Percentiles rank a stretch among this genome's conserved stretches.
These are phyloP conservation scores for Chaetura pelagica DNA, from an alignment of 2,113 vertebrate species.

Conservation along the genomic window DNA sequence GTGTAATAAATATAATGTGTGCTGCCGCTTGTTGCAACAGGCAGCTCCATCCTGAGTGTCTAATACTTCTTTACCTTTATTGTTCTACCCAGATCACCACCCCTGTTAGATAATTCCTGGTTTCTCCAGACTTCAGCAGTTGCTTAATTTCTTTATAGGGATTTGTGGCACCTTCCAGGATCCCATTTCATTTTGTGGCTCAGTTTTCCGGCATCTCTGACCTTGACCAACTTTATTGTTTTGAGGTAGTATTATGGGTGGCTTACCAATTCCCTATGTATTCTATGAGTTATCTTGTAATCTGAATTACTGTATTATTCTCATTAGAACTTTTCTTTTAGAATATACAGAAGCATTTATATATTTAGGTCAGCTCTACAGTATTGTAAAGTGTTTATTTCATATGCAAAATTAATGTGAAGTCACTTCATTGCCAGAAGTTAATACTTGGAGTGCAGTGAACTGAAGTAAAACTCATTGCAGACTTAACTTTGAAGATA, in stretches of 20 bases:
- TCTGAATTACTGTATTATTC: not conserved
- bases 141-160: not conserved
- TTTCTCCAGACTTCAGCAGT: not conserved
- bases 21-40: not conserved
- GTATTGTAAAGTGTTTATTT: not conserved
- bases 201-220: not conserved
- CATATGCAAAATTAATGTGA: not conserved
- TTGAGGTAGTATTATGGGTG: not conserved
- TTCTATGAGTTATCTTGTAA: slow-evolving; percentile 1
- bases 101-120: not conserved
- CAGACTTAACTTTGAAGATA: not conserved
- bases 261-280: not conserved
- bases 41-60: not conserved
- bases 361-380: not conserved
- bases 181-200: not conserved
- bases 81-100: not conserved
- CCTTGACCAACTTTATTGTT: not conserved
- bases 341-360: not conserved
- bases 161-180: not conserved
- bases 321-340: not conserved
- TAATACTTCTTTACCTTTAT: not conserved
- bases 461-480: not conserved
- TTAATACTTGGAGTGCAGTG: not conserved
- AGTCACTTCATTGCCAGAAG: not conserved
- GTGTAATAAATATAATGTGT: not conserved